A percentile compares a stretch with the other conserved stretches of the same genome.
Conservation (phyloP, 2,113 vertebrate species). For the Zosterops borbonicus region DNA sequence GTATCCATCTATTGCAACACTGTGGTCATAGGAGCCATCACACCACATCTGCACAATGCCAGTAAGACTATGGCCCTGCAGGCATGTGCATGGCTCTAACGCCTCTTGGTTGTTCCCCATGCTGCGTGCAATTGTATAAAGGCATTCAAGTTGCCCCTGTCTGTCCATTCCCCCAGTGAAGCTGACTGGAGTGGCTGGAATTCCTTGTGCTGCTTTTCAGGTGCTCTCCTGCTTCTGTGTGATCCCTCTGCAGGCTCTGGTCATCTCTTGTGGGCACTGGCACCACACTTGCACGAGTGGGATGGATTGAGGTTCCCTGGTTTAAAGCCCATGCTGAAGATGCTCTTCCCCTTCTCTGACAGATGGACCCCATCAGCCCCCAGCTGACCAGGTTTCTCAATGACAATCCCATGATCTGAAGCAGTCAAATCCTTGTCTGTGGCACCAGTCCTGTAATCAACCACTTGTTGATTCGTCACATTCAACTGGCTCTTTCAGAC, state of each 20-base stretch:
- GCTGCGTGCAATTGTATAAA: neutral
- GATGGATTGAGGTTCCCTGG: neutral
- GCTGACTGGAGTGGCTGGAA: neutral
- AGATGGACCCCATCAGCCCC: neutral
- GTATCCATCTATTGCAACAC: neutral
- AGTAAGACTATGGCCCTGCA: neutral
- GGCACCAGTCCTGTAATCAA: neutral
- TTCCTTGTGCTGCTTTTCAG: neutral
- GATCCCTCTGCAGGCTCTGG: neutral
- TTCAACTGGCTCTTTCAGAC: neutral
- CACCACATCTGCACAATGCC: neutral
- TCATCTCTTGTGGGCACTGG: neutral
- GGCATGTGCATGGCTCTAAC: neutral
- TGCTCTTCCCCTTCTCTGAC: neutral
- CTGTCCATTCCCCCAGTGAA: accelerated
- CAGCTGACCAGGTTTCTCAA: neutral
- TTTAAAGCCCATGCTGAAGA: neutral
- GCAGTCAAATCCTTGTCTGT: neutral
- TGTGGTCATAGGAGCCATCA: neutral
- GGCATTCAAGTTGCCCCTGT: neutral
- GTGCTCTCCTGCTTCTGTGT: neutral
- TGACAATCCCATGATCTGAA: neutral
- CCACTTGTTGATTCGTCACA: neutral
- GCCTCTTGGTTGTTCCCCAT: neutral
- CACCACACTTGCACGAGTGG: neutral